Evolutionary conservation across 2,888 invertebrate genomes (phyloP).

Genomic region (Temnothorax ravouxi): DNA sequence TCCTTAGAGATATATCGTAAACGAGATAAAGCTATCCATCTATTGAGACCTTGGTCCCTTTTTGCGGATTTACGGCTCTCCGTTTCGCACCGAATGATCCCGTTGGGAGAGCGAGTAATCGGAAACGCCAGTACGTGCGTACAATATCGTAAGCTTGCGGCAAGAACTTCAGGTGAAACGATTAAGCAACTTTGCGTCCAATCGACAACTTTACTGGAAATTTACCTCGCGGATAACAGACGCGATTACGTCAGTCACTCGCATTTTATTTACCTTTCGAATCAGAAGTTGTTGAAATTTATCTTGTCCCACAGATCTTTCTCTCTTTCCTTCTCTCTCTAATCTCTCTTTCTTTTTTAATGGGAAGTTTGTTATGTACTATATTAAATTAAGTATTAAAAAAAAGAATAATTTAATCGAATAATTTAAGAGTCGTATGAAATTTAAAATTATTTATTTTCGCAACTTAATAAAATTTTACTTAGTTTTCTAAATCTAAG

Average conservation of each 20-base stretch:
- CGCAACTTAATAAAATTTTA: not conserved
- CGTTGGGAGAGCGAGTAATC: slow-evolving; percentile 56
- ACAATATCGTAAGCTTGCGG: slow-evolving; percentile 36
- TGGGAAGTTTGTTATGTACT: not conserved
- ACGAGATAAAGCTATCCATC: slow-evolving; percentile 19
- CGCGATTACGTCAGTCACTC: slow-evolving; percentile 28
- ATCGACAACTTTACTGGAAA: slow-evolving; percentile 60
- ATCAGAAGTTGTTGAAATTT: slow-evolving; percentile 23
- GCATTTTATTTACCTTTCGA: slow-evolving; percentile 48
- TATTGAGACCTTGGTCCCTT: not conserved
- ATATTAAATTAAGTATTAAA: not conserved
- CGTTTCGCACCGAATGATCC: slow-evolving; percentile 39
- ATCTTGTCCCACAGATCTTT: not conserved
- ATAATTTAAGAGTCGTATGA: not conserved
- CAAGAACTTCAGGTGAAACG: slow-evolving; percentile 57
- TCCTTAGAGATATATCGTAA: not conserved
- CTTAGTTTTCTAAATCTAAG: not conserved
- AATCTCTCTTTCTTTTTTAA: not conserved
- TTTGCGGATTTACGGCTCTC: slow-evolving; percentile 39
- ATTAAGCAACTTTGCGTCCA: slow-evolving; percentile 70
- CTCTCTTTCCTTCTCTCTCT: not conserved
- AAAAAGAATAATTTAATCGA: not conserved
- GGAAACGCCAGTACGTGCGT: slow-evolving; percentile 54
- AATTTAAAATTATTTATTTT: not conserved
- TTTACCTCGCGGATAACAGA: slow-evolving; percentile 53